Conservation (phyloP, 2,113 vertebrate species). For the Poicephalus gulielmi region DNA sequence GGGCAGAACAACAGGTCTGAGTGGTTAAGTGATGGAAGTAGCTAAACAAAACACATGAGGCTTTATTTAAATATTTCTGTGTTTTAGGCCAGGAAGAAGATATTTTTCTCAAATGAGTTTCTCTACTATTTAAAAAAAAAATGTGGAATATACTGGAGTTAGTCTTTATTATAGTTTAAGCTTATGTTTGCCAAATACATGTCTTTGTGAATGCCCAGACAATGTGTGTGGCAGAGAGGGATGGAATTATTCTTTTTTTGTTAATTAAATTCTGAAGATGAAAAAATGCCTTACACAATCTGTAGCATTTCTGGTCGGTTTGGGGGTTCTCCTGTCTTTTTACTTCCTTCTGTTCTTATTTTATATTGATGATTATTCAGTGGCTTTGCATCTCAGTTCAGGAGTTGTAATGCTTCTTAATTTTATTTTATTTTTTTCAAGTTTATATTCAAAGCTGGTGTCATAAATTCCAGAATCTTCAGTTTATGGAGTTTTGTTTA, state of each 20-base stretch:
- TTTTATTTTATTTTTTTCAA: neutral
- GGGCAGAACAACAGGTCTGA: neutral
- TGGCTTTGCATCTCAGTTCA: neutral
- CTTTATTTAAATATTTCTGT: neutral
- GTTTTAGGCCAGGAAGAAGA: neutral
- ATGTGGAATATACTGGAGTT: neutral
- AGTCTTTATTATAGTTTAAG: conserved; percentile 3
- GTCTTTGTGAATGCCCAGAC: neutral
- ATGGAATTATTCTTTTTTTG: conserved; percentile 3
- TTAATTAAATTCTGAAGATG: conserved; percentile 38
- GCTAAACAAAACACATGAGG: neutral
- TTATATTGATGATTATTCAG: conserved; percentile 9
- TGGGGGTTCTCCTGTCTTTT: neutral
- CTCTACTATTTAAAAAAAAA: neutral
- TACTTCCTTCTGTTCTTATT: neutral
- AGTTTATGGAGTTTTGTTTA: neutral
- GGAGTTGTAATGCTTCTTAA: neutral
- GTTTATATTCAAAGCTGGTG: neutral
- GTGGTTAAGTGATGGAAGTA: neutral
- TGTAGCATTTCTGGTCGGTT: neutral
- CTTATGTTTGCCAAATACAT: neutral
- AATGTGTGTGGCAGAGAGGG: neutral
- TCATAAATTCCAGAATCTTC: neutral
- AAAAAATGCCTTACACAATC: conserved; percentile 4
- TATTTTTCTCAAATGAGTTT: neutral